These are phyloP conservation scores for Hedya salicella DNA, from an alignment of 2,888 invertebrate species.

Conservation along the genomic window DNA sequence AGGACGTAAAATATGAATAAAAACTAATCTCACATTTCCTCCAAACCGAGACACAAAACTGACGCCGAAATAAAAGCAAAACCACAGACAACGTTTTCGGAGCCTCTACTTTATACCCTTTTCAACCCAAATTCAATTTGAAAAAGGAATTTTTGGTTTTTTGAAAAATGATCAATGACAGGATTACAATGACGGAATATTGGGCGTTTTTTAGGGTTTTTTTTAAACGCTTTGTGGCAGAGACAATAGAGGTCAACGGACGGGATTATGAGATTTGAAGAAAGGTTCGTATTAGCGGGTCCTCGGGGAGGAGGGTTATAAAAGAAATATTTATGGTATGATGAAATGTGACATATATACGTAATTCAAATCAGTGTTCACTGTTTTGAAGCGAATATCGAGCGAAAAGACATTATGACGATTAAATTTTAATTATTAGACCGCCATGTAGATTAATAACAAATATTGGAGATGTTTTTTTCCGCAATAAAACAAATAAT, in stretches of 20 bases:
- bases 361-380: background rate
- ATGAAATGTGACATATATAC: background rate
- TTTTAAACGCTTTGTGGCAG: constrained; percentile 62
- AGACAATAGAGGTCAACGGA: constrained; percentile 76
- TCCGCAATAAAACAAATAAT: too few species aligned
- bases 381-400: too few species aligned
- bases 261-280: constrained; percentile 53
- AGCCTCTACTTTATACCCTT: constrained; percentile 51
- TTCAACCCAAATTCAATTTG: constrained; percentile 71
- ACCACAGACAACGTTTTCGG: constrained; percentile 41
- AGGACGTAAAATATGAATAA: constrained; percentile 43
- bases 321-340: background rate
- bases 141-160: constrained; percentile 72
- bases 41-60: constrained; percentile 43
- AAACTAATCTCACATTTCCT: constrained; percentile 48
- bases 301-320: constrained; percentile 10
- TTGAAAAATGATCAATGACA: constrained; percentile 84
- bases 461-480: too few species aligned
- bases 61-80: constrained; percentile 49
- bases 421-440: too few species aligned
- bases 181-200: constrained; percentile 78
- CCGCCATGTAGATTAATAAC: too few species aligned
- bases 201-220: constrained; percentile 57
- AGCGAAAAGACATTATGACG: too few species aligned
- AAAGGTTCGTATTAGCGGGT: constrained; percentile 36